Conservation (phyloP, 2,888 invertebrate genomes). For the Gymnoscelis rufifasciata region DNA sequence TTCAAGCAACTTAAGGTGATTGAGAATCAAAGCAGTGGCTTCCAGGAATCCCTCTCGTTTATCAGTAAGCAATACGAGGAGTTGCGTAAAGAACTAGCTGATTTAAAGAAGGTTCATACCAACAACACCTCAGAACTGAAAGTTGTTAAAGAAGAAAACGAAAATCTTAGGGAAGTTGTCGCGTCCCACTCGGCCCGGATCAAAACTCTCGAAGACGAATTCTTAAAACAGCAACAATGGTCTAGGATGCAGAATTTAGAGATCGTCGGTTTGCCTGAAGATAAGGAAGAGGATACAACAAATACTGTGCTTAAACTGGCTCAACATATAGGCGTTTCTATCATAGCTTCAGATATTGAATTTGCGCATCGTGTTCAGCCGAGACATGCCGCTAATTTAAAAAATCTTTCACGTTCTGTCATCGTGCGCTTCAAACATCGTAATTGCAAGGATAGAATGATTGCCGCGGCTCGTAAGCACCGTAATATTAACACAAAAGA, state of each 20-base stretch:
- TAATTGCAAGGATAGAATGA: background rate
- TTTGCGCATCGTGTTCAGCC: slow-evolving; percentile 9
- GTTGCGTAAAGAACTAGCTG: slow-evolving; percentile 1
- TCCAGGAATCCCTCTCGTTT: slow-evolving; percentile 4
- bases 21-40: slow-evolving; percentile 2
- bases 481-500: too few relatives aligned
- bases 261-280: slow-evolving; percentile 6
- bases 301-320: background rate
- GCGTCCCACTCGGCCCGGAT: background rate
- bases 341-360: slow-evolving; percentile 1
- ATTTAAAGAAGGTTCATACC: slow-evolving; percentile 2
- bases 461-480: slow-evolving; percentile 9
- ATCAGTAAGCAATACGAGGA: slow-evolving; percentile 7
- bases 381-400: background rate
- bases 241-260: slow-evolving; percentile 11
- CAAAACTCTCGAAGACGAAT: slow-evolving; percentile 5
- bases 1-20: slow-evolving; percentile 1
- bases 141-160: slow-evolving; percentile 5
- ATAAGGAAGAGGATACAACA: background rate
- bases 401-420: slow-evolving; percentile 1
- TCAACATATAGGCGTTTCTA: slow-evolving; percentile 3
- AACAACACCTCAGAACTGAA: slow-evolving; percentile 2
- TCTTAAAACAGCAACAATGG: slow-evolving; percentile 12
- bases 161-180: background rate
- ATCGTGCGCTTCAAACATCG: slow-evolving; percentile 6